phyloP scores from a whole-genome alignment of 2,888 invertebrate species.

The Pristionchus mayeri region DNA sequence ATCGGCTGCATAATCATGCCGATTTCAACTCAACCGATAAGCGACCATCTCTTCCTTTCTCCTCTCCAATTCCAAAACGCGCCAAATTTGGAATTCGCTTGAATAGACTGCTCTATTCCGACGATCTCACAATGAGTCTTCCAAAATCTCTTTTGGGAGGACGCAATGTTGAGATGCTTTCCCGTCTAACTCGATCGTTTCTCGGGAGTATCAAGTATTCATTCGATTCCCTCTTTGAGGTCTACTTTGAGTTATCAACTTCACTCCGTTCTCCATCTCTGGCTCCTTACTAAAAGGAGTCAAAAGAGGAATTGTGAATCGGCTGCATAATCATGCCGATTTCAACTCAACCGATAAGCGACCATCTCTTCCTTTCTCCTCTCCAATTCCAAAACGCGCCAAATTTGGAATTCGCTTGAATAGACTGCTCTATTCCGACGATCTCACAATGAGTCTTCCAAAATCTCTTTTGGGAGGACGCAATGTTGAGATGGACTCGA shows the following conservation, averaged over 20 bases:
- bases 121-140: too few relatives aligned
- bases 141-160: too few relatives aligned
- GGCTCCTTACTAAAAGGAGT: background rate
- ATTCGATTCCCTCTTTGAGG: background rate
- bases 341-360: background rate
- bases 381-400: background rate
- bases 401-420: background rate
- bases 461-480: too few relatives aligned
- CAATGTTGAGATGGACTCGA: background rate
- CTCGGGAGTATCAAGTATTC: background rate
- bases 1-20: slow-evolving; percentile 7
- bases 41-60: background rate
- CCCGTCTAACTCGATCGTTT: background rate
- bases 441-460: too few relatives aligned
- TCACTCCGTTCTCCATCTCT: background rate
- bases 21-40: background rate
- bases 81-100: background rate
- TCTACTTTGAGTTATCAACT: background rate
- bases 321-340: background rate
- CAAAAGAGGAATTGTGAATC: slow-evolving; percentile 4
- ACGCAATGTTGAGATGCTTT: background rate
- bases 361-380: background rate
- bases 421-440: too few relatives aligned
- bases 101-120: too few relatives aligned
- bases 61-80: background rate